These are phyloP conservation scores for Agrotis segetum DNA, from an alignment of 2,888 invertebrate genomes.

Conservation along the genomic window DNA sequence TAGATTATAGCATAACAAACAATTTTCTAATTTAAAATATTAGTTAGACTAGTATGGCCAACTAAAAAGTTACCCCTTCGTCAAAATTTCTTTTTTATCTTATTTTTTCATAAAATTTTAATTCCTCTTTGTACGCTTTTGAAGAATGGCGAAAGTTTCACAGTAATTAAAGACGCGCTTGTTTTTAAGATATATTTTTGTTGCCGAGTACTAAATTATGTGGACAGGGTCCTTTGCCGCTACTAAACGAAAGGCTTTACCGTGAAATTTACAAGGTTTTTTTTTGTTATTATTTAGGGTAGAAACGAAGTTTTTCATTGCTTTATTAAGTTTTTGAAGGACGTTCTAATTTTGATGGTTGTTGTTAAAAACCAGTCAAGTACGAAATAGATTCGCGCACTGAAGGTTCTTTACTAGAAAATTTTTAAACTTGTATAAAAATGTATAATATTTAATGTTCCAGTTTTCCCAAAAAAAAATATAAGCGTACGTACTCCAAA, in stretches of 20 bases:
- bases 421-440: too few species aligned
- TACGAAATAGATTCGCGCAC: too few species aligned
- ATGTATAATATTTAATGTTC: too few species aligned
- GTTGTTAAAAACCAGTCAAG: background rate
- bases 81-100: slow-evolving; percentile 7
- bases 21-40: too few species aligned
- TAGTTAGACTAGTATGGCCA: background rate
- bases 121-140: slow-evolving; percentile 44
- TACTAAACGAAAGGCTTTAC: background rate
- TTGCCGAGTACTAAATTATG: slow-evolving; percentile 30
- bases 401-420: too few species aligned
- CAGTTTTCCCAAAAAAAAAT: too few species aligned
- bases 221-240: slow-evolving; percentile 9
- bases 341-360: background rate
- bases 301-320: background rate
- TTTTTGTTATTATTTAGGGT: background rate
- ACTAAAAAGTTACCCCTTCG: background rate
- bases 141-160: slow-evolving; percentile 48
- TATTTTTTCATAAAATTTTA: slow-evolving; percentile 30
- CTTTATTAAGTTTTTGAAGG: background rate
- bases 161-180: slow-evolving; percentile 40
- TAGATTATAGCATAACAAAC: too few species aligned
- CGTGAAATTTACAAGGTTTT: background rate
- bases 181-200: slow-evolving; percentile 33
- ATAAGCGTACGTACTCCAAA: too few species aligned